Base-by-base conservation (phyloP, 2,888 invertebrate species). In the Scaeva pyrastri region DNA sequence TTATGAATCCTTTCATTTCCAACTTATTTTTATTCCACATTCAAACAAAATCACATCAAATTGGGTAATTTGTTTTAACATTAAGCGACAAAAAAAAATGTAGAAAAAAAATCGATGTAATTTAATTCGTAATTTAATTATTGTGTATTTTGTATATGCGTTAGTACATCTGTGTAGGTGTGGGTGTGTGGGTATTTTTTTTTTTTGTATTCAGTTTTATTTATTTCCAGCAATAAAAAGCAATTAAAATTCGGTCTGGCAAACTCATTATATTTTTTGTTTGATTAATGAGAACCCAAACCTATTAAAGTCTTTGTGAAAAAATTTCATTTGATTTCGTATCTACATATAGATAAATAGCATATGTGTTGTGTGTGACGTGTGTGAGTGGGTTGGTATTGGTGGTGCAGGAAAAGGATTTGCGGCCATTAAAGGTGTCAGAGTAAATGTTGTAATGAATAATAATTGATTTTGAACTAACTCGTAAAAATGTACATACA, bases 121-220 rank as follows among this genome's bases (percentile, higher is more conserved):
- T 83, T 83, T 70, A 83, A 77, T 77, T 83, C 55, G 68, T 68
- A 83, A 83, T 83, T 75, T 56, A 81, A 81, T 81, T 77, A 74
- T 64, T 70, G 21, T 56, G 72, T 76, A 16, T 45, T 66, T 36
- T 56, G 8, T 55, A 5, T 8, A 0, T 36, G 45, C 6, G 0
- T 11, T 0, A 26, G 8, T 31, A 31, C 31, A 31, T 31, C 5
- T 31, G 31, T 31, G 8, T 0, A 26, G 26, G 6, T n/a, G n/a
- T n/a, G n/a, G n/a, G n/a, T n/a, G n/a, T n/a, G n/a, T n/a, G n/a
- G n/a, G n/a, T 26, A 5, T 48, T 41, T 19, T 7, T 50, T 19
- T 66, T 41, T 73, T 66, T 45, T 68, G n/a, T 55, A 2, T 19
- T 39, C 8, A 16, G 10, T 2, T 11, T 36, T 23, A 26, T 41